A percentile compares a stretch with the other conserved stretches of the same genome.
These are phyloP conservation scores for Cheirogaleus major DNA, from an alignment of 2,797 vertebrate genomes.

Conservation along the genomic window DNA sequence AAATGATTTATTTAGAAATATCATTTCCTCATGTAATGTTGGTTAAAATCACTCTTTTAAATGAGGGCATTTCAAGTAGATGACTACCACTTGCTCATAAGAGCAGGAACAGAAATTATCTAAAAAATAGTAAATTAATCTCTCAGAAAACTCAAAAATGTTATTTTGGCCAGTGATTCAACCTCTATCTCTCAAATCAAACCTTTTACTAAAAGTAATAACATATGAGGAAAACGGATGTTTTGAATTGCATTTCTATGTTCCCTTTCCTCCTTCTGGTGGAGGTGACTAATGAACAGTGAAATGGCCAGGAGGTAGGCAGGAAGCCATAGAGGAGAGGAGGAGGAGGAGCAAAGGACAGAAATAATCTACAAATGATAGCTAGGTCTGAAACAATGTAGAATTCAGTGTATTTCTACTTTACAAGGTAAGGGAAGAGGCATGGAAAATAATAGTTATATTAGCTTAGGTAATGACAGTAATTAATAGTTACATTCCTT, in stretches of 20 bases:
- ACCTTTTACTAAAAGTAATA: constrained; percentile 47
- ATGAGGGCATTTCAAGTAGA: background rate
- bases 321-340: background rate
- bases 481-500: constrained; percentile 49
- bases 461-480: constrained; percentile 46
- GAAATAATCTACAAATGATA: constrained; percentile 28
- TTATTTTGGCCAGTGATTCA: constrained; percentile 35
- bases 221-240: constrained; percentile 55
- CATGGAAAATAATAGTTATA: constrained; percentile 44
- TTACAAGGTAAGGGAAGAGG: constrained; percentile 32
- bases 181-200: constrained; percentile 20
- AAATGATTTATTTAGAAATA: constrained; percentile 43
- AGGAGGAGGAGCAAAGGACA: background rate
- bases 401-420: constrained; percentile 48
- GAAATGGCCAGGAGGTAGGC: constrained; percentile 53
- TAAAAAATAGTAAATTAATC: constrained; percentile 36
- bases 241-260: constrained; percentile 54
- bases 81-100: background rate
- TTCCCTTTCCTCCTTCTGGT: constrained; percentile 32
- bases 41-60: constrained; percentile 45
- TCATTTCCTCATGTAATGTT: constrained; percentile 16
- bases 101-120: background rate
- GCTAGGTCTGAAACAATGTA: background rate
- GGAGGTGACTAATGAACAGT: constrained; percentile 49
- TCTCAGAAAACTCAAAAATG: constrained; percentile 32